Evolutionary conservation across 2,888 invertebrate genomes (phyloP).

Genomic region (Strigamia crassipes): DNA sequence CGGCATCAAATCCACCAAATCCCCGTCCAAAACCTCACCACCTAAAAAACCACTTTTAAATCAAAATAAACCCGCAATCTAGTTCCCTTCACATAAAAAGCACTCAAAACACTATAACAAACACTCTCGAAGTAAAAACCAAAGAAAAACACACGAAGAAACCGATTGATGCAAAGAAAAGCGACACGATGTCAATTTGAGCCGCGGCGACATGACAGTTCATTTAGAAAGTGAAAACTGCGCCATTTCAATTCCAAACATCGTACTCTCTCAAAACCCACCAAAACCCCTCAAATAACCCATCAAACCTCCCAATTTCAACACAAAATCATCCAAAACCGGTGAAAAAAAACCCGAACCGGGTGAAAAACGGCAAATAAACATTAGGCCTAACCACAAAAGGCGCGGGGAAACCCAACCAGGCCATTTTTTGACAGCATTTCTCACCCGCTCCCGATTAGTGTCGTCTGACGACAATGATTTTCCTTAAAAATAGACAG

Average conservation of each 20-base stretch:
- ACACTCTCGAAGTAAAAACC: neutral
- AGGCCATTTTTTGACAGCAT: neutral
- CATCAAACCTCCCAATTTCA: neutral
- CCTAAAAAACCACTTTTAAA: neutral
- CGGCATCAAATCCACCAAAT: neutral
- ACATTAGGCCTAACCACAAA: neutral
- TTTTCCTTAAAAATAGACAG: neutral
- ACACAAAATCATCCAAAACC: neutral
- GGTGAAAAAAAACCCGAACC: neutral
- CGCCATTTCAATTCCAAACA: neutral
- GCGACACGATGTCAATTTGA: conserved; percentile 18
- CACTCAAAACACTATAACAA: neutral
- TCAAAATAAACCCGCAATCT: neutral
- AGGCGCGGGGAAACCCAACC: neutral
- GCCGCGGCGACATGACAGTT: conserved; percentile 29
- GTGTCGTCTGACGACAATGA: conserved; percentile 18
- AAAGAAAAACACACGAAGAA: neutral
- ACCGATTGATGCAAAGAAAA: neutral
- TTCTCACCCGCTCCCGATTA: neutral
- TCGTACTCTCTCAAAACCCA: neutral
- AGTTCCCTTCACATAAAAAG: neutral
- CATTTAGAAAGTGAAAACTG: conserved; percentile 12
- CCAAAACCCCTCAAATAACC: neutral
- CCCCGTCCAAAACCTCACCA: neutral
- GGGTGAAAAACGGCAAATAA: neutral